Evolutionary conservation across 2,797 vertebrate genomes (phyloP).

Genomic region (Glyptemys insculpta): DNA sequence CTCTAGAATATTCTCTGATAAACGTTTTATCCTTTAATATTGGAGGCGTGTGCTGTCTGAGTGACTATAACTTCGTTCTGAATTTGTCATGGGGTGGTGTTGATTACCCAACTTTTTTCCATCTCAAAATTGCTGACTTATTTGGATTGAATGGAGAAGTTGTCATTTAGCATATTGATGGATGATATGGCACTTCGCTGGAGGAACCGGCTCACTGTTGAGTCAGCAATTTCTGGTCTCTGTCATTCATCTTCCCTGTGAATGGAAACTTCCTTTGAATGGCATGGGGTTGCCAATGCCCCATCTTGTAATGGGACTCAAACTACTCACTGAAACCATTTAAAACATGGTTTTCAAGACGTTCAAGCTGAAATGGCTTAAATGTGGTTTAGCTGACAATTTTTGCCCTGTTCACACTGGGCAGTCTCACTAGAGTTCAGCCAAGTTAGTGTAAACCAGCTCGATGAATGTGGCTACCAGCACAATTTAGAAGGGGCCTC

Average conservation of each 20-base stretch:
- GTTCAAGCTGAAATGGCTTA: neutral
- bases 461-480: neutral
- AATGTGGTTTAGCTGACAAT: neutral
- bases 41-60: rapidly evolving
- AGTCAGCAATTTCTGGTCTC: neutral
- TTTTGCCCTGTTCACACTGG: neutral
- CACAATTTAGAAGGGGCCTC: neutral
- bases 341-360: neutral
- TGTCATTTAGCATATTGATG: neutral
- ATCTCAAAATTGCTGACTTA: rapidly evolving
- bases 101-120: rapidly evolving
- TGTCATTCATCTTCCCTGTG: neutral
- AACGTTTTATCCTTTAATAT: no score
- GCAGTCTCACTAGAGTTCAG: neutral
- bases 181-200: no score
- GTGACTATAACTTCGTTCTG: neutral
- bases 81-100: neutral
- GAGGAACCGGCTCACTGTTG: no score
- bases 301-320: neutral
- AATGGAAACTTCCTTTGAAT: neutral
- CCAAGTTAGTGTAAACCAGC: neutral
- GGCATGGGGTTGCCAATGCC: neutral
- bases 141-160: neutral
- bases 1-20: no score
- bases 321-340: neutral